These are phyloP conservation scores for Crocodylus rhombifer DNA, from an alignment of 2,797 vertebrate species.

Conservation along the genomic window DNA sequence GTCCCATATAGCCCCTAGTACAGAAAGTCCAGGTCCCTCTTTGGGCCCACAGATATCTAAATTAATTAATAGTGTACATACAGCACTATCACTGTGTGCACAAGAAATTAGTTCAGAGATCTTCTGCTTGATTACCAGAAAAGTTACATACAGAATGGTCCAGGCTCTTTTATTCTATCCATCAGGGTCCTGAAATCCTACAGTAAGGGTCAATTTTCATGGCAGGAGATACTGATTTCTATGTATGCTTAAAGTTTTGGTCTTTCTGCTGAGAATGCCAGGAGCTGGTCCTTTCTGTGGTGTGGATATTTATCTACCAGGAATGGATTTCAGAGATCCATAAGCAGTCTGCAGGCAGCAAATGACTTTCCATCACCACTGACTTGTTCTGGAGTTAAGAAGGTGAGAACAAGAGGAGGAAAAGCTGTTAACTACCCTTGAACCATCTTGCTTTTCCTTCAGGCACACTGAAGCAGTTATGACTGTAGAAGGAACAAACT, in stretches of 20 bases:
- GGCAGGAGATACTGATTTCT: not conserved
- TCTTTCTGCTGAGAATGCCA: not conserved
- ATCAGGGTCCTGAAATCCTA: not conserved
- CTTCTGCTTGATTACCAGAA: not conserved
- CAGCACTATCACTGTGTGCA: not conserved
- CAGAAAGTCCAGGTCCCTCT: conserved; percentile 35
- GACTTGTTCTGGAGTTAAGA: not conserved
- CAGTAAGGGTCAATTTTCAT: not conserved
- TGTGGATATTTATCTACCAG: conserved; percentile 11
- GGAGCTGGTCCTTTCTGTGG: not conserved
- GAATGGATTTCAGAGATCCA: not conserved
- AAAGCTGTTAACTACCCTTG: not conserved
- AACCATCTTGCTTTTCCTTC: conserved; percentile 37
- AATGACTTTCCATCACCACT: not conserved
- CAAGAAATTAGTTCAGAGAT: conserved; percentile 1
- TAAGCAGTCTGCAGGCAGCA: not conserved
- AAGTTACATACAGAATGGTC: not conserved
- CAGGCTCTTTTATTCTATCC: not conserved
- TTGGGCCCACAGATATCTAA: conserved; percentile 16
- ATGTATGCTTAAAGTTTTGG: not conserved
- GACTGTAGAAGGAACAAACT: conserved; percentile 18
- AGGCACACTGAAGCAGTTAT: not conserved
- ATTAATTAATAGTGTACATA: not conserved
- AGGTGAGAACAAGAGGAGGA: not conserved
- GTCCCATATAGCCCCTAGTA: conserved; percentile 26